phyloP scores from a whole-genome alignment of 2,113 vertebrate species.

The Sigmodon hispidus region DNA sequence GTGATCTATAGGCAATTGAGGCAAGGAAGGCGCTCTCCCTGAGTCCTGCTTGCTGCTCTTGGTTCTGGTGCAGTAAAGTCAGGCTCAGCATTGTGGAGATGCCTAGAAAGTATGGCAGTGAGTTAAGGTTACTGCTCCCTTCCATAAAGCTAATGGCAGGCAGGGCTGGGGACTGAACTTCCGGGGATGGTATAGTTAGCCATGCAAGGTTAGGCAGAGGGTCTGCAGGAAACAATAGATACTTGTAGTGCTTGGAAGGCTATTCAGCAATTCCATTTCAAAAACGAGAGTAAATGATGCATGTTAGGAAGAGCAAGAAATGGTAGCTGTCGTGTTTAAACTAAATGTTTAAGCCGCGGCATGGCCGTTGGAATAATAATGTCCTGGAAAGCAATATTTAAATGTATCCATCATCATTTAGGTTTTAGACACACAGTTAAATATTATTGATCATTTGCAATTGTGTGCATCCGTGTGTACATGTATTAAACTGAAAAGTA shows the following conservation, averaged over 20 bases:
- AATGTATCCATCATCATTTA: conserved; percentile 90
- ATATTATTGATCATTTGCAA: conserved; percentile 91
- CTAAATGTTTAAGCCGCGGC: conserved; percentile 81
- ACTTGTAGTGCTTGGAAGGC: conserved; percentile 34
- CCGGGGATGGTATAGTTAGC: conserved; percentile 45
- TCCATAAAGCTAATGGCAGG: conserved; percentile 76
- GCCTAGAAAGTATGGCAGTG: conserved; percentile 72
- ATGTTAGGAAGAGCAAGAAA: conserved; percentile 73
- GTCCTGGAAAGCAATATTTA: conserved; percentile 87
- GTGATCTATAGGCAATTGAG: conserved; percentile 85
- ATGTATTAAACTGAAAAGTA: conserved; percentile 87
- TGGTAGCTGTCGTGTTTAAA: conserved; percentile 78
- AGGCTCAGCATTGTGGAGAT: conserved; percentile 69
- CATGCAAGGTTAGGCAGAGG: conserved; percentile 37
- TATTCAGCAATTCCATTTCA: conserved; percentile 71
- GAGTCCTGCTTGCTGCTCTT: conserved; percentile 77
- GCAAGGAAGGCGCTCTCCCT: conserved; percentile 78
- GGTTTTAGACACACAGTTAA: conserved; percentile 88
- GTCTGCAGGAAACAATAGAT: conserved; percentile 69
- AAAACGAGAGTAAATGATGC: conserved; percentile 76
- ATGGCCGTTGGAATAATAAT: conserved; percentile 85
- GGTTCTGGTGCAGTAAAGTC: conserved; percentile 76
- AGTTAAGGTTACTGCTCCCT: conserved; percentile 67
- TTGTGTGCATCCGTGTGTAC: conserved; percentile 89
- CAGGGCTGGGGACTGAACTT: conserved; percentile 66